Evolutionary conservation across 2,113 vertebrate genomes (phyloP).

Genomic region (cattle (Bos taurus)): ARS-UCD2.0 NC_037329.1:25116001-25116500

Average conservation of each 20-base stretch:
- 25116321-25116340: not conserved
- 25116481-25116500: not conserved
- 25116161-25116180: not conserved
- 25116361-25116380: not conserved
- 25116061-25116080: constrained; percentile 43
- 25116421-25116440: not conserved
- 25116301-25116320: not conserved
- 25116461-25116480: not conserved
- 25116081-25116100: not conserved
- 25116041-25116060: constrained; percentile 11
- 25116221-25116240: not conserved
- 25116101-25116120: not conserved
- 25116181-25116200: not conserved
- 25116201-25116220: not conserved
- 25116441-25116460: not conserved
- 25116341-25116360: not conserved
- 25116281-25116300: not conserved
- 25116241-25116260: not conserved
- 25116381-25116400: not conserved
- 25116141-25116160: constrained; percentile 9
- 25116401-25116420: not conserved
- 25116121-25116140: not conserved
- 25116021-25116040: constrained; percentile 32
- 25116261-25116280: not conserved
- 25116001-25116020: constrained; percentile 11